Evolutionary conservation across 1,140 invertebrate genomes (phyloP), one percentile per base, ranked within the genome.

Genomic region (Drosophila orosa): DNA sequence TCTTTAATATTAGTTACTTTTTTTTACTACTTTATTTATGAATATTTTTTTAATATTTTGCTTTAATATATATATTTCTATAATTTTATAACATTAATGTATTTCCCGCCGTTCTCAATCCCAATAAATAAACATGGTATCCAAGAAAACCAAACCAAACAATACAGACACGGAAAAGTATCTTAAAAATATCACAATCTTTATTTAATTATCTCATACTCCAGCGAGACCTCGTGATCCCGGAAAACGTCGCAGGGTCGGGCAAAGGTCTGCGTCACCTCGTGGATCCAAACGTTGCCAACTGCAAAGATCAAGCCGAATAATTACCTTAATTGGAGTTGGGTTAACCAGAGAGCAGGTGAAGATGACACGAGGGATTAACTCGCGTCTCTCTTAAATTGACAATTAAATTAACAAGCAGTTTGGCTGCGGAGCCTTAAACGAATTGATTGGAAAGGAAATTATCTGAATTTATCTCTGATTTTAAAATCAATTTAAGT

Each of bases 201-300:
- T 89, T 89, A 89, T 89, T 84, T 89, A 19, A 90, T 83, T 69
- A 72, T 77, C 50, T 81, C 74, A 62, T 91, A 91, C 31, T 61
- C 72, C 39, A 80, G 24, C 19, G 90, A 91, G 47, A 77, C 60
- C 60, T 80, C 84, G 56, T 91, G 68, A 59, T 91, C 90, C 42
- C 79, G 92, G 59, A 93, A 92, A 55, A 94, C 85, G 39, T 93
- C 94, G 92, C 97, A 98, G 8, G 96, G 96, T 81, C 96, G 93
- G 25, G 93, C 91, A 91, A 98, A 98, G 92, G 98, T 97, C 93
- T 99, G 97, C 50, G 97, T 97, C 76, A 94, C 92, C 91, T 98
- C 97, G 91, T 98, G 97, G 52, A 98, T 95, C 98, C 98, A 99
- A 93, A 98, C 98, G 92, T 99, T 99, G 24, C 96, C 96, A 29